Evolutionary conservation across 2,888 invertebrate genomes (phyloP).

Genomic region (Meiosimyza decipiens): DNA sequence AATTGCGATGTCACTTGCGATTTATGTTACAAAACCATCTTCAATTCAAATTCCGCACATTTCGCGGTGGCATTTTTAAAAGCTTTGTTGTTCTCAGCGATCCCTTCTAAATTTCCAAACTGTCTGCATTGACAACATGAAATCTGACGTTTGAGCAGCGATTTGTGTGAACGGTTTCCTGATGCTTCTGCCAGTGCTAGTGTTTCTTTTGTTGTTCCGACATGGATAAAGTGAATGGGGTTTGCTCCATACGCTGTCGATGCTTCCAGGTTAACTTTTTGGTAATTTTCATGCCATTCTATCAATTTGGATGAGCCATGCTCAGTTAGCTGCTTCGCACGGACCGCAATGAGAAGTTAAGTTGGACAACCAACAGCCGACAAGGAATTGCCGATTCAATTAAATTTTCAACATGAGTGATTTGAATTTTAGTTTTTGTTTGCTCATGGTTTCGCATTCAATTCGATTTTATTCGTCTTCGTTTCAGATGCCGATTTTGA

Average conservation of each 20-base stretch:
- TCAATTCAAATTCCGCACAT: conserved; percentile 63
- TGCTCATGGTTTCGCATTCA: conserved; percentile 12
- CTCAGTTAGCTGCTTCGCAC: conserved; percentile 13
- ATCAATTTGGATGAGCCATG: conserved; percentile 39
- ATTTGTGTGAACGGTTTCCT: conserved; percentile 5
- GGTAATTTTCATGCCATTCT: conserved; percentile 42
- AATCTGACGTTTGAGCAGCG: conserved; percentile 24
- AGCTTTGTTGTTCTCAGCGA: conserved; percentile 6
- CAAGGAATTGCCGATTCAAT: conserved; percentile 24
- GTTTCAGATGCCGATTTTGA: conserved; percentile 39
- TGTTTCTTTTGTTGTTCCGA: conserved; percentile 11
- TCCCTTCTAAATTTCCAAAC: conserved; percentile 20
- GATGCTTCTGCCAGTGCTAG: background rate
- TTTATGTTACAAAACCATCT: conserved; percentile 64
- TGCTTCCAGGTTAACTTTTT: conserved; percentile 32
- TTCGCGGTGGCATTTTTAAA: conserved; percentile 44
- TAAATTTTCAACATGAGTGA: conserved; percentile 44
- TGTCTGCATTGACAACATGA: conserved; percentile 31
- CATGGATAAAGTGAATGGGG: too few relatives aligned
- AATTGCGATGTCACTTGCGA: conserved; percentile 58
- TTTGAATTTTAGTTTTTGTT: conserved; percentile 32
- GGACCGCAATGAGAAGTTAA: background rate
- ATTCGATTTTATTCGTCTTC: conserved; percentile 35
- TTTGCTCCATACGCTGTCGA: background rate
- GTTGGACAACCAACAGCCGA: conserved; percentile 18